A percentile compares a stretch with the other conserved stretches of the same genome.
Evolutionary conservation across 1,140 invertebrate genomes (phyloP).

Genomic region (Melanaphis sacchari): DNA sequence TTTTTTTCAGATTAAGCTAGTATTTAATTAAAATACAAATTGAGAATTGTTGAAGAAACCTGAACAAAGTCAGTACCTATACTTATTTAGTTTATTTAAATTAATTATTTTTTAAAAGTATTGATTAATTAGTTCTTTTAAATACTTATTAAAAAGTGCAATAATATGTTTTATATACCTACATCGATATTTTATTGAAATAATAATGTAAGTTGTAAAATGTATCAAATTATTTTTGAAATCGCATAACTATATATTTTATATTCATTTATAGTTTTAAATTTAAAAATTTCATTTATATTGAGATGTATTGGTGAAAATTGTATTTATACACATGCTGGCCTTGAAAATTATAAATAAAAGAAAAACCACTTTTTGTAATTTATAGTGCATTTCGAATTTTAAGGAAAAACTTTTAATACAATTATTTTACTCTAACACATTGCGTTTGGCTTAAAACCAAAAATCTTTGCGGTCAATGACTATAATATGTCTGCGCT

Average conservation of each 20-base stretch:
- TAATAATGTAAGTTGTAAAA: neutral
- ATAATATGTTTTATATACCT: neutral
- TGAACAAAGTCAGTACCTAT: slow-evolving; percentile 11
- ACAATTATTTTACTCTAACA: slow-evolving; percentile 15
- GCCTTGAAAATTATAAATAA: neutral
- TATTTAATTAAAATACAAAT: neutral
- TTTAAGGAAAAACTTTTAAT: slow-evolving; percentile 22
- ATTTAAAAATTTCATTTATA: neutral
- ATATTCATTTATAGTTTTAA: neutral
- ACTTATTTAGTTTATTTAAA: neutral
- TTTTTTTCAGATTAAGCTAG: neutral
- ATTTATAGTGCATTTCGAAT: neutral
- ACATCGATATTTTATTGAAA: neutral
- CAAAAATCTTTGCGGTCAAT: slow-evolving; percentile 20
- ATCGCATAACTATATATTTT: neutral
- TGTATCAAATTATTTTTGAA: neutral
- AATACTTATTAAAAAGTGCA: neutral
- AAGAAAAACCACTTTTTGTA: neutral
- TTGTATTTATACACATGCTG: neutral
- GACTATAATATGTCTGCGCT: neutral
- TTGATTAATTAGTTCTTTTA: neutral
- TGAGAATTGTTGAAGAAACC: slow-evolving; percentile 27
- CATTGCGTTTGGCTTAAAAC: slow-evolving; percentile 13
- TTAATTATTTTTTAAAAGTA: too few species aligned
- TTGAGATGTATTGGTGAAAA: neutral